Evolutionary conservation across 1,140 invertebrate species (phyloP).

Genomic region (Macrosteles quadrilineatus): DNA sequence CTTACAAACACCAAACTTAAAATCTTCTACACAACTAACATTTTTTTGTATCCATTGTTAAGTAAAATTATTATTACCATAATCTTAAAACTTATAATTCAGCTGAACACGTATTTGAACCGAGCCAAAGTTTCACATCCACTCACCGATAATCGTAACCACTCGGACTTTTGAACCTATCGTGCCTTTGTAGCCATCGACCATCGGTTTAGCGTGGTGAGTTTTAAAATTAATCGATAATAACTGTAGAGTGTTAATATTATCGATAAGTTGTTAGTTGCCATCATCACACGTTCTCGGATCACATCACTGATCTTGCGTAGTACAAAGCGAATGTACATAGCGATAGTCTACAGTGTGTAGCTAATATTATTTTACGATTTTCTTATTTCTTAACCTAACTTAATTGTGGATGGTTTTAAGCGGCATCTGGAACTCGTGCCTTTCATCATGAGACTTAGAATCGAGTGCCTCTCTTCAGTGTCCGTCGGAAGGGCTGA

Average conservation of each 20-base stretch:
- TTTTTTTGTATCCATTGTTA: no score
- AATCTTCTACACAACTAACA: no score
- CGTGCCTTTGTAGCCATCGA: neutral
- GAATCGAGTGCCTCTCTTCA: conserved; percentile 21
- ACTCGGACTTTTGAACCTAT: no score
- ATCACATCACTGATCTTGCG: conserved; percentile 8
- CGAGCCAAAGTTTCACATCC: no score
- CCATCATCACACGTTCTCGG: neutral
- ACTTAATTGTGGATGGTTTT: conserved; percentile 22
- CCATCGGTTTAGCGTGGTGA: conserved; percentile 1
- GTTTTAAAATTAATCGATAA: conserved; percentile 7
- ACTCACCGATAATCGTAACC: no score
- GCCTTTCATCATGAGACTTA: conserved; percentile 18
- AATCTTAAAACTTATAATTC: no score
- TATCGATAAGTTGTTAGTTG: neutral
- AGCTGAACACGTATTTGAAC: no score
- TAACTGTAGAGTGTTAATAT: neutral
- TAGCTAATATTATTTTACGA: neutral
- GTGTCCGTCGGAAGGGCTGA: conserved; percentile 5
- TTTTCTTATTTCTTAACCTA: neutral
- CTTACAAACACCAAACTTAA: no score
- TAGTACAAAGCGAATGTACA: conserved; percentile 4
- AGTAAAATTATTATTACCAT: no score
- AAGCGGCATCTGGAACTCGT: conserved; percentile 5
- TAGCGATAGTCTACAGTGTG: conserved; percentile 14